Evolutionary conservation across 2,797 vertebrate genomes (phyloP).

Genomic region (Pempheris klunzingeri): DNA sequence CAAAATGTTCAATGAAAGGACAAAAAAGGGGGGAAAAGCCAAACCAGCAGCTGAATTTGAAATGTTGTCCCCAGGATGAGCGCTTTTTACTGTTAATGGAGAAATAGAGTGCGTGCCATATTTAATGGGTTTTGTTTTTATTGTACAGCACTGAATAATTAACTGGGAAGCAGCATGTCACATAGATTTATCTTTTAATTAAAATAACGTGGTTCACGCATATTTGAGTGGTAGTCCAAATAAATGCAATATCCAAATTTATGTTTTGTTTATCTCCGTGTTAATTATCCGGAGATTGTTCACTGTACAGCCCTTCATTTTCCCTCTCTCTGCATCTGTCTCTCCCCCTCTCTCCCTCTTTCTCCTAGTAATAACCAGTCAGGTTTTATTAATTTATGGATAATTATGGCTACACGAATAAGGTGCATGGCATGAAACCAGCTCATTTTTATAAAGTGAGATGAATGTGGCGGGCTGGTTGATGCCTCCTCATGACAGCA

Average conservation of each 20-base stretch:
- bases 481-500: slow-evolving; percentile 70
- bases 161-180: slow-evolving; percentile 99
- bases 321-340: slow-evolving; percentile 79
- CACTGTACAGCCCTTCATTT: slow-evolving; percentile 91
- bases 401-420: slow-evolving; percentile 85
- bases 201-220: slow-evolving; percentile 99
- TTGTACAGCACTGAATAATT: slow-evolving; percentile 99
- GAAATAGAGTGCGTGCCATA: slow-evolving; percentile 99
- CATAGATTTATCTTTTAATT: slow-evolving; percentile 99
- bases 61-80: slow-evolving; percentile 97
- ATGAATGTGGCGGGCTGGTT: slow-evolving; percentile 69
- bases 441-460: slow-evolving; percentile 79
- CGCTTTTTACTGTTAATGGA: slow-evolving; percentile 99
- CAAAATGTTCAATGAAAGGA: slow-evolving; percentile 57
- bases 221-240: slow-evolving; percentile 99
- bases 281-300: slow-evolving; percentile 99
- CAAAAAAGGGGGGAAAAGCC: slow-evolving; percentile 28
- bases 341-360: slow-evolving; percentile 56
- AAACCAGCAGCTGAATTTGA: slow-evolving; percentile 83
- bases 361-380: slow-evolving; percentile 91
- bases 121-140: slow-evolving; percentile 99
- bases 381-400: slow-evolving; percentile 90
- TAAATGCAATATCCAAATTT: slow-evolving; percentile 99
- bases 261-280: slow-evolving; percentile 99
- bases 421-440: slow-evolving; percentile 75